Base-by-base conservation (phyloP, 2,888 invertebrate genomes). In the Pimpla rufipes region DNA sequence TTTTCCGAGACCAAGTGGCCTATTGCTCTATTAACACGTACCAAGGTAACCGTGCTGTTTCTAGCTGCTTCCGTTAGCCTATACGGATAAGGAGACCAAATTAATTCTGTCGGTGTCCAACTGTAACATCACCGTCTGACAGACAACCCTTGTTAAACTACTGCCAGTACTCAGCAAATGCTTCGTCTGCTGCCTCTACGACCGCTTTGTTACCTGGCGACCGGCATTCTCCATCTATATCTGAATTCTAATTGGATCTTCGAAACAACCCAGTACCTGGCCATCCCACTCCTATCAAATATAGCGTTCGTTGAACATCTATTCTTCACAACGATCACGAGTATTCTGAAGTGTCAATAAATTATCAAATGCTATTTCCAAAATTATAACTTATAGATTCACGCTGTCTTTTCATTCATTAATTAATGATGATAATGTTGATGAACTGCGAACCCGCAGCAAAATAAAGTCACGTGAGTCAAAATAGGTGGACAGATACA, bases 171-270 rank as follows among this genome's bases (percentile, higher is more conserved):
- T 62, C 52, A 23, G 18, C 52, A 18, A 45, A 73, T 67, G 66
- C 47, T 57, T 50, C 47, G 70, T 77, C 67, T 45, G 47, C 37
- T 47, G 55, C 23, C 68, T 35, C 55, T 45, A 37, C 23, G 35
- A 76, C 66, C 21, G 37, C 45, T 71, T 57, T 66, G 81, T 59
- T 81, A 81, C 50, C 50, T 57, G 47, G 11, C 66, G 29, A 78
- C 67, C 40, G 59, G 29, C 81, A 73, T 68, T 59, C 59, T 47
- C 77, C 55, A 77, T 73, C 62, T 62, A 68, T 68, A 66, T 68
- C 52, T 45, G 18, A 35, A 62, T 42, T n/a, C 77, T 81, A 81
- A 81, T 81, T 78, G 81, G 73, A 68, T 68, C 67, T 52, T 45
- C 67, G 18, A 10, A 37, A 40, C 21, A 29, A 67, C 10, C 37